Base-by-base conservation (phyloP, 2,113 vertebrate genomes). In the Callipepla californica region DNA sequence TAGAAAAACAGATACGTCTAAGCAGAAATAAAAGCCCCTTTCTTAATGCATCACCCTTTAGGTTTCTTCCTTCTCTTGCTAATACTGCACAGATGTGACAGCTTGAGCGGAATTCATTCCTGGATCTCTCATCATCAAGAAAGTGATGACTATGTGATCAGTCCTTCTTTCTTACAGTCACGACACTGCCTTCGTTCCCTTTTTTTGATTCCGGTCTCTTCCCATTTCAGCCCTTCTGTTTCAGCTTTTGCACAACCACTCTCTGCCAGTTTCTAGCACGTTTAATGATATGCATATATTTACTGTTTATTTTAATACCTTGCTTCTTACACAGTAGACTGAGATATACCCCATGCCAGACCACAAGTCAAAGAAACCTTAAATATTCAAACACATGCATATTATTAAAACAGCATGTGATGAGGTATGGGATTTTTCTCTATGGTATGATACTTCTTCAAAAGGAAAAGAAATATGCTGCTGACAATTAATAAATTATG, bases 1-100 rank as follows among this genome's bases (percentile, higher is more conserved):
- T 19, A 75, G 61, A 80, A 15, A 83, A 42, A 70, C 4, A 59
- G 3, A 22, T 7, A 25, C 1, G 3, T 3, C 7, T 36, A 44
- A 63, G 30, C 9, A 48, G 85, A 88, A 86, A 80, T 14, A 55
- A 75, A 77, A 68, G 6, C 3, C 10, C 15, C 21, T 57, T 83
- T 75, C 51, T 17, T 1, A 88, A 70, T 47, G 36, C 18, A 65
- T 40, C 67, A 63, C 83, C 34, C 48, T 68, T 62, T 42, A 26
- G 11, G 28, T 80, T 79, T 92, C 36, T 93, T 82, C 30, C 12
- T 45, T 79, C 62, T 76, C 62, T 59, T 88, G 20, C n/a, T 93
- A 90, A 86, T 76, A 42, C 11, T 80, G 40, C 62, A 65, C 93
- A 95, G 95, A 92, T 81, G 84, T 69, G 69, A 57, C 66, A 90